A percentile compares a stretch with the other conserved stretches of the same genome.
phyloP scores from a whole-genome alignment of 2,113 vertebrate genomes.

The Notechis scutatus region DNA sequence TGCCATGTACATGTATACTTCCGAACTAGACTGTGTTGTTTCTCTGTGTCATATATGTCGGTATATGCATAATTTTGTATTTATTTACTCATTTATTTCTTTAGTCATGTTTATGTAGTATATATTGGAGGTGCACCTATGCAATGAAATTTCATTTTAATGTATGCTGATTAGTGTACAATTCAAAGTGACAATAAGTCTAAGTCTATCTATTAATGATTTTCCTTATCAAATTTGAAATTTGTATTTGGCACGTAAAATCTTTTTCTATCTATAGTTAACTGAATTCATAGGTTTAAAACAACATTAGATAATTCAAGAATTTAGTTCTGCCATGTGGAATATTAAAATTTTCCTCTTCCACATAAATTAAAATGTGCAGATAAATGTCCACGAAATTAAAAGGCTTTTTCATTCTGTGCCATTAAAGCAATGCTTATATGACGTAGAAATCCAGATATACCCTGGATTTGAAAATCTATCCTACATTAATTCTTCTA shows the following conservation, averaged over 20 bases:
- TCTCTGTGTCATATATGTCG: no score
- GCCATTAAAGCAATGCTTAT: neutral
- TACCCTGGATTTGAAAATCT: neutral
- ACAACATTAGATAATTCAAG: neutral
- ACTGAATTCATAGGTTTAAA: neutral
- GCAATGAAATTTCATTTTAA: no score
- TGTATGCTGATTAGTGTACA: no score
- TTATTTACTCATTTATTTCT: no score
- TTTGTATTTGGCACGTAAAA: neutral
- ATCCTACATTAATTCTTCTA: neutral
- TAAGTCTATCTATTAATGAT: neutral
- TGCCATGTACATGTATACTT: no score
- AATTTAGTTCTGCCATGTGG: neutral
- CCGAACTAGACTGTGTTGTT: no score
- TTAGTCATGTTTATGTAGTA: no score
- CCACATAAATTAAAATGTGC: neutral
- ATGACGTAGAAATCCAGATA: neutral
- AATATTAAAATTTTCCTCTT: neutral
- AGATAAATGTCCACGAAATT: neutral
- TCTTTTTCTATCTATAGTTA: neutral
- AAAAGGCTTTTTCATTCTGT: neutral
- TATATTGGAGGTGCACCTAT: no score
- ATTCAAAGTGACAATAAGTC: no score
- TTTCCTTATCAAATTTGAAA: neutral
- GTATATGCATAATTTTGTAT: no score